These are phyloP conservation scores for Heliornis fulica DNA, from an alignment of 2,113 vertebrate genomes.

Conservation along the genomic window DNA sequence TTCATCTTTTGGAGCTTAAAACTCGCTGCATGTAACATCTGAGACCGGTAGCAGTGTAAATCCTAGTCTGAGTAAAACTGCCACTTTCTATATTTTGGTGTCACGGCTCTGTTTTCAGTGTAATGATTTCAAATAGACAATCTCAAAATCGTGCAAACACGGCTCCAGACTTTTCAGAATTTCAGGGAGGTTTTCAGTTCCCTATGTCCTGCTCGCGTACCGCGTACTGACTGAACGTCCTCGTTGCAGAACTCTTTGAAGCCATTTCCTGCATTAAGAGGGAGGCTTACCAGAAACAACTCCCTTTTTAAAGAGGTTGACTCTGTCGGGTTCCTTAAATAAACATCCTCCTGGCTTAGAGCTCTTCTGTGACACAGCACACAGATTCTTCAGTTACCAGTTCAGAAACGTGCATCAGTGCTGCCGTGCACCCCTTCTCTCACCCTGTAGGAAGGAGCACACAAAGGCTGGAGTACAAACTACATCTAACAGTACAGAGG, in stretches of 20 bases:
- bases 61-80: conserved; percentile 52
- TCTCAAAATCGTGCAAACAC: conserved; percentile 43
- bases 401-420: background rate
- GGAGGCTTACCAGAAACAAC: conserved; percentile 14
- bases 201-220: conserved; percentile 39
- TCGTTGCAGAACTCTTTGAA: conserved; percentile 44
- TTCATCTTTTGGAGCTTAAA: conserved; percentile 62
- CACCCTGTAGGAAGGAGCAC: background rate
- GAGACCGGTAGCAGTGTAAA: conserved; percentile 52
- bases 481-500: background rate
- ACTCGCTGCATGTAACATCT: conserved; percentile 54
- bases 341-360: conserved; percentile 62
- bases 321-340: conserved; percentile 67
- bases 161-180: conserved; percentile 60
- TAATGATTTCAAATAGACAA: conserved; percentile 58
- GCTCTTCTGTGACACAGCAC: background rate
- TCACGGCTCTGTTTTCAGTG: conserved; percentile 47
- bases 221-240: conserved; percentile 40
- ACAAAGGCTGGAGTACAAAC: background rate
- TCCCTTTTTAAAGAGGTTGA: conserved; percentile 53
- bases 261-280: conserved; percentile 34
- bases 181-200: conserved; percentile 9
- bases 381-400: background rate
- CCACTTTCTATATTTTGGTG: conserved; percentile 66
- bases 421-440: background rate